Evolutionary conservation across 2,888 invertebrate species (phyloP), one percentile per base, ranked within the genome.

Genomic region (Abrostola triplasia): DNA sequence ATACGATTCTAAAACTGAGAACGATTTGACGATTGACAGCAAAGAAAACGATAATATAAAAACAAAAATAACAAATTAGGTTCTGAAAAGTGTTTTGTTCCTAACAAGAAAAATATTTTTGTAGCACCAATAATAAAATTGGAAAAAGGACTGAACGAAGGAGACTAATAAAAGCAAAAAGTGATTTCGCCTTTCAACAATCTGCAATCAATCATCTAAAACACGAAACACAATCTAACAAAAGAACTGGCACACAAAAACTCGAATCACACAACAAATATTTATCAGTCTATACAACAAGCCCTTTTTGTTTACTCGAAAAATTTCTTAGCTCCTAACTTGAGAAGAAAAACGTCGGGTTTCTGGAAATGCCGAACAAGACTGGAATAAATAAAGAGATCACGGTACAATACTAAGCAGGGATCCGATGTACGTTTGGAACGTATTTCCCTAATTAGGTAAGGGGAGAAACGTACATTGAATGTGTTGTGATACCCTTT

Each of bases 311-410:
- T 80, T 77, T 76, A 74, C 75, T 79, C 73, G 35, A 55, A 80
- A 81, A 79, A 81, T 78, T 84, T 84, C 83, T 79, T 78, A 74
- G 70, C 79, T 78, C 73, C 55, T 37, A 58, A 63, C 41, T 65
- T 70, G 52, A 56, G 57, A 60, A 68, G 57, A 63, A 62, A 68
- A 64, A 70, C 54, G 54, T 49, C 62, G 64, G 60, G 56, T 58
- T 68, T 72, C 64, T 56, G 49, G 47, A 24, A 64, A 66, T 59
- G 57, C 49, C 66, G 79, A 81, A 86, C 88, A 90, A 77, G 89
- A 78, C 65, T 64, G 64, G 90, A 91, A 91, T 90, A 88, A 83
- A 83, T 87, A 90, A 89, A 76, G 67, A 84, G 84, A 77, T 78
- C 63, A 77, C 76, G 74, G 87, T 88, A 89, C 84, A 86, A 85